Evolutionary conservation across 2,888 invertebrate species (phyloP).

Genomic region (Plagodis dolabraria): DNA sequence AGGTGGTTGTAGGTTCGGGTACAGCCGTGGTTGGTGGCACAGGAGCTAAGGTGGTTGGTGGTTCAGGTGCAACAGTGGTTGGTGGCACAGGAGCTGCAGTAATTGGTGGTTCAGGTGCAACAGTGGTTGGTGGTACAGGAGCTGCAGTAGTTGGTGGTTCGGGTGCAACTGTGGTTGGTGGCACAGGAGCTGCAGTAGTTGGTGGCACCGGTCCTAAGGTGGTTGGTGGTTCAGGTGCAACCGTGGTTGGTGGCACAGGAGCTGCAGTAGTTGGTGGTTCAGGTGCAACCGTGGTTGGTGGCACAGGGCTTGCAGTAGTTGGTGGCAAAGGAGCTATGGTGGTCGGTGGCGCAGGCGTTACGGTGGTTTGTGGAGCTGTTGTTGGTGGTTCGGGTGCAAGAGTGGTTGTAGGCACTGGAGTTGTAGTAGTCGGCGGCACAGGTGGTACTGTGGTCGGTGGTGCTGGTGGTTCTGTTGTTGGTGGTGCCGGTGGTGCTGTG

Average conservation of each 20-base stretch:
- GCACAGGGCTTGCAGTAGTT: constrained; percentile 3
- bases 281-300: too few relatives aligned
- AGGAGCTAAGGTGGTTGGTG: constrained; percentile 3
- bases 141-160: constrained; percentile 4
- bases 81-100: neutral
- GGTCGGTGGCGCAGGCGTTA: neutral
- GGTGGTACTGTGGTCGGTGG: neutral
- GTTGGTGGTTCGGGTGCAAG: constrained; percentile 2
- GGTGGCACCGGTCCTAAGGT: neutral
- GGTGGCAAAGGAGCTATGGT: neutral
- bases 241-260: neutral
- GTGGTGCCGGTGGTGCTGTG: neutral
- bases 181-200: too few relatives aligned
- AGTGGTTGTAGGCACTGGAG: neutral
- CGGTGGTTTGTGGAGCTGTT: neutral
- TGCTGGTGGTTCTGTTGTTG: neutral
- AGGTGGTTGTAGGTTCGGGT: neutral
- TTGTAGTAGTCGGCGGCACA: neutral
- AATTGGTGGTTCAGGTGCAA: constrained; percentile 7
- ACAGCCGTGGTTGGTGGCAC: neutral
- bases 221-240: constrained; percentile 2
- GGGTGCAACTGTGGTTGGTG: constrained; percentile 1
- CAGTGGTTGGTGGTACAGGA: constrained; percentile 6
- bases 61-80: constrained; percentile 8
- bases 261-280: neutral